phyloP scores from a whole-genome alignment of 2,888 invertebrate species.

The Trypoxylon attenuatum region DNA sequence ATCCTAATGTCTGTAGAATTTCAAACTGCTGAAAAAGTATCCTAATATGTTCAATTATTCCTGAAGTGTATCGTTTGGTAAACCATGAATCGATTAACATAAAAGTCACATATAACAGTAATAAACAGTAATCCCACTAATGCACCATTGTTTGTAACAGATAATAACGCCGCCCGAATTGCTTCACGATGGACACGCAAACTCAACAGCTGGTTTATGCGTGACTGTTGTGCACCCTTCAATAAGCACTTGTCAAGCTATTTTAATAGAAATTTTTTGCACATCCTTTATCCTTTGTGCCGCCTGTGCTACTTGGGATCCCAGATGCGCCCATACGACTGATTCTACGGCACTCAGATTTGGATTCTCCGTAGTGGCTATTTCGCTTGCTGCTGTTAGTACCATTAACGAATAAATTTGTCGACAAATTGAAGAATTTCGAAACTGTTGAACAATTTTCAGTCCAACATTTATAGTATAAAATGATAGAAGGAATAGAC shows the following conservation, averaged over 20 bases:
- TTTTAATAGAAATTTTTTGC: conserved; percentile 65
- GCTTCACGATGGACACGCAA: conserved; percentile 57
- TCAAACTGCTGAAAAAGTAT: no score
- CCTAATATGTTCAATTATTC: no score
- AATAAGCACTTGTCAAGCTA: conserved; percentile 71
- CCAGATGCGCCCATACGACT: conserved; percentile 79
- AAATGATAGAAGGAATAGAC: no score
- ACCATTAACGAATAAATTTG: background rate
- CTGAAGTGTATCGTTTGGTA: no score
- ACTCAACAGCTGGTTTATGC: conserved; percentile 77
- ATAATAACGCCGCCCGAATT: conserved; percentile 56
- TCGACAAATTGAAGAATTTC: background rate
- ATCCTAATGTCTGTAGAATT: no score
- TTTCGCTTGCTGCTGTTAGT: conserved; percentile 82
- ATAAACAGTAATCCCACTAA: no score
- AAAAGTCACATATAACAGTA: no score
- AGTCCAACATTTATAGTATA: no score
- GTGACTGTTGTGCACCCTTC: conserved; percentile 78
- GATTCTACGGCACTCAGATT: conserved; percentile 83
- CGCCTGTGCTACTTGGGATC: conserved; percentile 84
- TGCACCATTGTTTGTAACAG: no score
- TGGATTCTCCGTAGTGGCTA: conserved; percentile 80
- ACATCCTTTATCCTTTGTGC: conserved; percentile 63
- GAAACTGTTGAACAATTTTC: background rate
- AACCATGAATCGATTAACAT: no score